Conservation (phyloP, 2,113 vertebrate species). For the Mirza zaza region DNA sequence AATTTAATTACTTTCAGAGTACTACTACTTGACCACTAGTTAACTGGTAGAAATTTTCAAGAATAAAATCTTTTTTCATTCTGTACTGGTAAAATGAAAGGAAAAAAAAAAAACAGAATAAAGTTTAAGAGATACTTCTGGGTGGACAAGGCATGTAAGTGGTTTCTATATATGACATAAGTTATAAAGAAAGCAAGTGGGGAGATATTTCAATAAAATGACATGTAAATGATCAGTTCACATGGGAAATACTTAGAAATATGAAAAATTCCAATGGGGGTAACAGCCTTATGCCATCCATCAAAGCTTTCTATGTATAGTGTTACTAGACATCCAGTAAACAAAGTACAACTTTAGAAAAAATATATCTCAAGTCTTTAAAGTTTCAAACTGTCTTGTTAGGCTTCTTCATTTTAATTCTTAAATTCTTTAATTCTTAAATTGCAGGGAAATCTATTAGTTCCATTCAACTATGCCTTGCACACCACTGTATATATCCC, state of each 20-base stretch:
- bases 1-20: conserved; percentile 6
- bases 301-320: not conserved
- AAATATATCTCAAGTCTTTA: not conserved
- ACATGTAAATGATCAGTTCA: not conserved
- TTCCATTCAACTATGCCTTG: not conserved
- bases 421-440: not conserved
- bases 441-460: not conserved
- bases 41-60: not conserved
- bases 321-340: not conserved
- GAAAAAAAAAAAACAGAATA: not conserved
- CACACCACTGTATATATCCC: not conserved
- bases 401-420: conserved; percentile 6
- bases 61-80: conserved; percentile 39
- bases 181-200: conserved; percentile 18
- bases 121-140: conserved; percentile 1
- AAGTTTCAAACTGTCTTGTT: not conserved
- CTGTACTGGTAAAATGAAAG: not conserved
- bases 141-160: not conserved
- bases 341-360: conserved; percentile 16
- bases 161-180: not conserved
- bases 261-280: not conserved
- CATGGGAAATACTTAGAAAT: conserved; percentile 27
- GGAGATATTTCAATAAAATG: conserved; percentile 35
- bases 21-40: not conserved
- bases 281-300: not conserved